These are phyloP conservation scores for Lepidotrigona ventralis DNA, from an alignment of 1,140 invertebrate genomes.

Conservation along the genomic window DNA sequence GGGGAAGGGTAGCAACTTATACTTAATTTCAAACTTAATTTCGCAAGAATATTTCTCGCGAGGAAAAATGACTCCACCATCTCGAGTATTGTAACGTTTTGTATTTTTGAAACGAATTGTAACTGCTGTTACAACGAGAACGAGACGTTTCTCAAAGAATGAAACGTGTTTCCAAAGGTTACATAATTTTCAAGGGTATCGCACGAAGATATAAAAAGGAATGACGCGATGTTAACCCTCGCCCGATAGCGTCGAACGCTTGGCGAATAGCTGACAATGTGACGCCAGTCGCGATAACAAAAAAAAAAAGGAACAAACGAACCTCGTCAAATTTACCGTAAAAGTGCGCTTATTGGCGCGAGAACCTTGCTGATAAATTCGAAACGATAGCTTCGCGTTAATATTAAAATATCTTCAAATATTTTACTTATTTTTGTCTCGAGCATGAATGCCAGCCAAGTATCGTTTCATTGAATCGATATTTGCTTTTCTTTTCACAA, in stretches of 20 bases:
- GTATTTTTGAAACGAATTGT: not conserved
- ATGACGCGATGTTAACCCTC: constrained; percentile 1
- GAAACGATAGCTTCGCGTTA: no score
- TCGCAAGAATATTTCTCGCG: not conserved
- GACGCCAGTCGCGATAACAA: constrained; percentile 3
- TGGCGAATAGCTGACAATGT: constrained; percentile 18
- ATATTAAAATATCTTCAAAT: no score
- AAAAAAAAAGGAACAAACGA: not conserved
- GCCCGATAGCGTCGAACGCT: not conserved
- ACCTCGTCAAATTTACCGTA: not conserved
- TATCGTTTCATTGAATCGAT: no score
- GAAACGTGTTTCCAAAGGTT: not conserved
- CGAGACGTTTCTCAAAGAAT: no score
- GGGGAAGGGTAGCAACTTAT: not conserved
- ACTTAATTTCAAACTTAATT: not conserved
- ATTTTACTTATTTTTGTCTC: no score
- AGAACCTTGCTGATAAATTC: no score
- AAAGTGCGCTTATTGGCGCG: not conserved
- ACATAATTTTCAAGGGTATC: not conserved
- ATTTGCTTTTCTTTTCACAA: no score
- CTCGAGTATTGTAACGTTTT: not conserved
- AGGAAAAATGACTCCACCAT: no score
- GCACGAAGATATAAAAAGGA: not conserved
- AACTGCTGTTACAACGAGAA: no score
- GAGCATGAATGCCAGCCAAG: no score